These are phyloP conservation scores for Folsomia manolachei DNA, from an alignment of 2,888 invertebrate species.

Conservation along the genomic window DNA sequence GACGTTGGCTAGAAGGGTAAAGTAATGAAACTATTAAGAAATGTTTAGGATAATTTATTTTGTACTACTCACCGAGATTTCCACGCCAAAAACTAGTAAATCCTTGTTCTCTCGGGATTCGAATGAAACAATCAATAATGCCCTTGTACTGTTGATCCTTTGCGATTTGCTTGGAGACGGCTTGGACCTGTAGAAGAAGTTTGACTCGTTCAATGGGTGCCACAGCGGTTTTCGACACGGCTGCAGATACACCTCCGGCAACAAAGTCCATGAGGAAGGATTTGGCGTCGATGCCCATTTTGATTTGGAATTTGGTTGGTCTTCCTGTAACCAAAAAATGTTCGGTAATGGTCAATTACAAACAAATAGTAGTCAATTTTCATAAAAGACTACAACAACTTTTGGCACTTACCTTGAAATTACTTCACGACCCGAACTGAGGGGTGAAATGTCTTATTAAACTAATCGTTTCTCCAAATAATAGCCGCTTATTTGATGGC, in stretches of 20 bases:
- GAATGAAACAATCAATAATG: conserved; percentile 55
- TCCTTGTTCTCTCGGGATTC: conserved; percentile 55
- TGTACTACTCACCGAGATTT: no score
- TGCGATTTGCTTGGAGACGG: conserved; percentile 83
- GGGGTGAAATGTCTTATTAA: background rate
- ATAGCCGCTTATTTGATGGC: no score
- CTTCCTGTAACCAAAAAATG: conserved; percentile 8
- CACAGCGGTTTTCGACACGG: conserved; percentile 88
- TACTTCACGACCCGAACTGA: no score
- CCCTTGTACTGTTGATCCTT: conserved; percentile 87
- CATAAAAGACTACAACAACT: no score
- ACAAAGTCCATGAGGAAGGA: conserved; percentile 85
- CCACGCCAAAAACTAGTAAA: conserved; percentile 57
- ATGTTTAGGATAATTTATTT: no score
- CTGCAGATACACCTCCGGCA: conserved; percentile 88
- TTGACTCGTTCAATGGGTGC: conserved; percentile 96
- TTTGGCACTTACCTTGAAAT: no score
- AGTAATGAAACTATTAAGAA: no score
- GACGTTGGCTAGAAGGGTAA: conserved; percentile 59
- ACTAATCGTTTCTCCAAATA: no score
- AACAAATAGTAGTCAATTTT: no score
- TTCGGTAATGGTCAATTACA: background rate
- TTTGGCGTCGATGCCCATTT: conserved; percentile 64
- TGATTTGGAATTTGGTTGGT: conserved; percentile 20
- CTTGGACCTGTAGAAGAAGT: conserved; percentile 88